A percentile compares a stretch with the other conserved stretches of the same genome.
Conservation (phyloP, 2,113 vertebrate genomes). For the Cinclus cinclus region DNA sequence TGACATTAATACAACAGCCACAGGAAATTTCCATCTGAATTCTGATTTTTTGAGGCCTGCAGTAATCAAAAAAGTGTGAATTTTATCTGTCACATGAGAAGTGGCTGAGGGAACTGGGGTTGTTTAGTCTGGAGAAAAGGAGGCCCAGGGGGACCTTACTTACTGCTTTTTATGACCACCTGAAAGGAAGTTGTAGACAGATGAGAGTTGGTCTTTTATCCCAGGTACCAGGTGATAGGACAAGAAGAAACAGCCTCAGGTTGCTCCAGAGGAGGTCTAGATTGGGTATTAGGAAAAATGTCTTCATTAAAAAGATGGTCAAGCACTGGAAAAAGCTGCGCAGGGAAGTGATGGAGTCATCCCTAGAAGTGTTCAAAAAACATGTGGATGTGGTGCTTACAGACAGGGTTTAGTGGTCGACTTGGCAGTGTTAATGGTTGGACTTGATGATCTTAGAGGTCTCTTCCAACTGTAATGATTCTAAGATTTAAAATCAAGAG, state of each 20-base stretch:
- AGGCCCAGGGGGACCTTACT: background rate
- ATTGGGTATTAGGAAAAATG: background rate
- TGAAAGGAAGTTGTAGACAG: background rate
- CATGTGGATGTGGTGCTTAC: fast-evolving
- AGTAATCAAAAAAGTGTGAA: background rate
- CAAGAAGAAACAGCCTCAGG: background rate
- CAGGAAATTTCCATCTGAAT: background rate
- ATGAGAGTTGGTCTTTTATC: background rate
- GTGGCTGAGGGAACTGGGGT: background rate
- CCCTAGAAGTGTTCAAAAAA: background rate
- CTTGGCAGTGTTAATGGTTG: background rate
- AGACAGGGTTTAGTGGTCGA: background rate
- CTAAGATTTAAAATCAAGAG: background rate
- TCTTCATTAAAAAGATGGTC: background rate
- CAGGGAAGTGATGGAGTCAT: background rate
- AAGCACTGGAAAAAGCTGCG: background rate
- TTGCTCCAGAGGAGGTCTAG: background rate
- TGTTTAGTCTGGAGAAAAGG: background rate
- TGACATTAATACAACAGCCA: background rate
- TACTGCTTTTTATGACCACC: background rate
- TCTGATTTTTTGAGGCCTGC: background rate
- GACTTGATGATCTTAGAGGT: background rate
- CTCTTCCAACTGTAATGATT: background rate
- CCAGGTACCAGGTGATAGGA: background rate
- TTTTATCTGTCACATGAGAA: background rate